phyloP scores from a whole-genome alignment of 1,140 invertebrate genomes.

The Caerostris extrusa region DNA sequence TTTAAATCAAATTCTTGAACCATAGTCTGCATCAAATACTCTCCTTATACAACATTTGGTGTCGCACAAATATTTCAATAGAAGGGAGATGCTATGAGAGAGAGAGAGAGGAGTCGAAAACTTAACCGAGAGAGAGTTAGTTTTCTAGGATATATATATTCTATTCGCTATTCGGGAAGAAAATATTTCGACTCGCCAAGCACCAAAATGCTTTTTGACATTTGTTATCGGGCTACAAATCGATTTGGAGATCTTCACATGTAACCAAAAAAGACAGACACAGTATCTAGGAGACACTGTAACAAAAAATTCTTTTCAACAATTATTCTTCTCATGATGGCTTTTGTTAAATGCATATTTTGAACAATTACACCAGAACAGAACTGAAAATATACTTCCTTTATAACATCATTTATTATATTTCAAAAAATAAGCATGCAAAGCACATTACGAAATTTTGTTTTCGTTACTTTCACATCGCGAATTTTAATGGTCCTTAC shows the following conservation, averaged over 20 bases:
- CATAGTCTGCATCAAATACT: conserved; percentile 48
- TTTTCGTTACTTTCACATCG: too few relatives aligned
- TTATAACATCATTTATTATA: too few relatives aligned
- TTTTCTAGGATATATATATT: conserved; percentile 18
- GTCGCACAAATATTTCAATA: conserved; percentile 57
- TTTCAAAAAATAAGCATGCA: too few relatives aligned
- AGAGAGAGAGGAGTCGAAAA: neutral
- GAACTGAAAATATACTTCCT: too few relatives aligned
- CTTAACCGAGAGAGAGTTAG: conserved; percentile 18
- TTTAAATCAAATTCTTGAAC: conserved; percentile 67
- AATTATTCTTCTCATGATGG: neutral
- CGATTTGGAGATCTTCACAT: conserved; percentile 3
- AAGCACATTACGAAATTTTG: too few relatives aligned
- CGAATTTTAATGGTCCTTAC: too few relatives aligned
- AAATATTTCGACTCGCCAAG: conserved; percentile 18
- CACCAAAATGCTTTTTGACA: conserved; percentile 32
- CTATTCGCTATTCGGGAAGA: conserved; percentile 15
- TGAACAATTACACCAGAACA: too few relatives aligned
- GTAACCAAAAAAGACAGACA: neutral
- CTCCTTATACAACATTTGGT: conserved; percentile 44
- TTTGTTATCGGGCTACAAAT: conserved; percentile 59
- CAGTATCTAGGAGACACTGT: neutral
- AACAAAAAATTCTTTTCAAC: neutral
- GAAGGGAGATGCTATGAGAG: neutral
- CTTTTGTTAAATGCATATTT: too few relatives aligned